Conservation (phyloP, 2,113 vertebrate species). For the Mus musculus region GRCm39 chrX:51256001-51256500, state of each 20-base stretch:
- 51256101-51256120: conserved; percentile 9
- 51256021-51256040: conserved; percentile 29
- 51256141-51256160: neutral
- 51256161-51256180: neutral
- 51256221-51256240: neutral
- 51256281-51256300: neutral
- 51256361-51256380: conserved; percentile 47
- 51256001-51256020: neutral
- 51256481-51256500: conserved; percentile 61
- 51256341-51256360: neutral
- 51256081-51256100: conserved; percentile 56
- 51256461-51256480: conserved; percentile 70
- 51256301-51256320: conserved; percentile 33
- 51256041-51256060: conserved; percentile 56
- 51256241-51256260: neutral
- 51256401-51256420: conserved; percentile 77
- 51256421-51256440: conserved; percentile 76
- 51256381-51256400: conserved; percentile 71
- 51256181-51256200: neutral
- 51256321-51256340: conserved; percentile 22
- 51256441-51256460: conserved; percentile 82
- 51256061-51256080: conserved; percentile 20
- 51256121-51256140: neutral
- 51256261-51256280: conserved; percentile 5
- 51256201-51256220: neutral